These are phyloP conservation scores for Lacerta bilineata DNA, from an alignment of 2,797 vertebrate species.

Conservation along the genomic window DNA sequence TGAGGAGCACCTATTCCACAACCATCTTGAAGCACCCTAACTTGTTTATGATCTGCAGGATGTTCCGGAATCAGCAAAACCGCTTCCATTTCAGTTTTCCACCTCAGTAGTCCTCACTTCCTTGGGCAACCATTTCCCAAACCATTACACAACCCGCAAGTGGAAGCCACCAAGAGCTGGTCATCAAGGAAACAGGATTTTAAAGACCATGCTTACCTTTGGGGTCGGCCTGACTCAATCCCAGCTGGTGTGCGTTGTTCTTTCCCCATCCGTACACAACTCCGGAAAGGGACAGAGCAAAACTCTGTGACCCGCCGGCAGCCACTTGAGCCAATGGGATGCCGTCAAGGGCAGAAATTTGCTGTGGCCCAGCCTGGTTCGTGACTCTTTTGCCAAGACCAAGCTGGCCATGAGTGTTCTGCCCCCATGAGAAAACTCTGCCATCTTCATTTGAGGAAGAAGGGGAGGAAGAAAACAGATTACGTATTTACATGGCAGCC, in stretches of 20 bases:
- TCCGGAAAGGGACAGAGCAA: slow-evolving; percentile 62
- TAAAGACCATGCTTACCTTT: slow-evolving; percentile 27
- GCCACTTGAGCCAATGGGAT: slow-evolving; percentile 61
- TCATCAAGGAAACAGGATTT: background rate
- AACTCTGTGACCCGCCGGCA: slow-evolving; percentile 63
- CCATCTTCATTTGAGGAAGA: slow-evolving; percentile 45
- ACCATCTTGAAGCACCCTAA: background rate
- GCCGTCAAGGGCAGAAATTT: slow-evolving; percentile 48
- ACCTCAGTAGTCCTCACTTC: background rate
- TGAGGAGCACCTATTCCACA: background rate
- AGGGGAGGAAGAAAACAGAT: background rate
- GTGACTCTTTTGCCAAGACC: slow-evolving; percentile 38
- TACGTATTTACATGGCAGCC: background rate
- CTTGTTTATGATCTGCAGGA: background rate
- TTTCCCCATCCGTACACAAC: slow-evolving; percentile 64
- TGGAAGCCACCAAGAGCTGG: background rate
- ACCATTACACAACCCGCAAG: background rate
- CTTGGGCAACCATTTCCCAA: background rate
- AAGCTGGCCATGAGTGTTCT: slow-evolving; percentile 58
- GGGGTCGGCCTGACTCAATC: slow-evolving; percentile 20
- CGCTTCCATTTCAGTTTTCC: background rate
- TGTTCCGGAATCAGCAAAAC: background rate
- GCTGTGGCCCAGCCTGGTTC: slow-evolving; percentile 12
- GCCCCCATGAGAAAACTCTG: slow-evolving; percentile 62
- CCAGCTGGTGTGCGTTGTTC: slow-evolving; percentile 59